A percentile compares a stretch with the other conserved stretches of the same genome.
Conservation (phyloP, 2,797 vertebrate species). For the Phaenicophaeus curvirostris region DNA sequence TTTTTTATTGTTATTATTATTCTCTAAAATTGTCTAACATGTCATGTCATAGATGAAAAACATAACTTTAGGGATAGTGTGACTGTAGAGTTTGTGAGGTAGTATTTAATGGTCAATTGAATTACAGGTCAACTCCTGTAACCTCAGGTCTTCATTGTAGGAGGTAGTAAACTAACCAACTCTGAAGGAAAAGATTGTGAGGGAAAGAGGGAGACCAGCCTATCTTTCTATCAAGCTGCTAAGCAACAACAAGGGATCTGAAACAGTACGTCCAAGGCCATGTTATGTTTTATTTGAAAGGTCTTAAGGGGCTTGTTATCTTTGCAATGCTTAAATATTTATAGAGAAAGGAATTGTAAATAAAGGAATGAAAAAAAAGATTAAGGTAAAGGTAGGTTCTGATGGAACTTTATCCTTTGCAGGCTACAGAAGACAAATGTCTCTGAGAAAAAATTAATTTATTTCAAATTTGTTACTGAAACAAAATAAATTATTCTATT, state of each 20-base stretch:
- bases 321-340: background rate
- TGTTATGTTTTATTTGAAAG: background rate
- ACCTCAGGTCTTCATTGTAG: background rate
- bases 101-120: background rate
- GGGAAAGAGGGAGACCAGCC: background rate
- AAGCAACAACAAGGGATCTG: background rate
- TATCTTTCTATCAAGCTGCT: background rate
- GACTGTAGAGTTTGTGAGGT: background rate
- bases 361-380: background rate
- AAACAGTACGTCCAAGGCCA: background rate
- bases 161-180: background rate
- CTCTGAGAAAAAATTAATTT: background rate
- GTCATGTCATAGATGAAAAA: background rate
- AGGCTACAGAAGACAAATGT: background rate
- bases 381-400: background rate
- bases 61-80: background rate
- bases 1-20: background rate
- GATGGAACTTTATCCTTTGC: background rate
- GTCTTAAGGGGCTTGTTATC: background rate
- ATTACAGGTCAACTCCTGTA: background rate
- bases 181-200: background rate
- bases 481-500: background rate
- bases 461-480: background rate
- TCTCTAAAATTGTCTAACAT: background rate
- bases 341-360: background rate